phyloP scores from a whole-genome alignment of 1,140 invertebrate species.

The Neelides sp. region DNA sequence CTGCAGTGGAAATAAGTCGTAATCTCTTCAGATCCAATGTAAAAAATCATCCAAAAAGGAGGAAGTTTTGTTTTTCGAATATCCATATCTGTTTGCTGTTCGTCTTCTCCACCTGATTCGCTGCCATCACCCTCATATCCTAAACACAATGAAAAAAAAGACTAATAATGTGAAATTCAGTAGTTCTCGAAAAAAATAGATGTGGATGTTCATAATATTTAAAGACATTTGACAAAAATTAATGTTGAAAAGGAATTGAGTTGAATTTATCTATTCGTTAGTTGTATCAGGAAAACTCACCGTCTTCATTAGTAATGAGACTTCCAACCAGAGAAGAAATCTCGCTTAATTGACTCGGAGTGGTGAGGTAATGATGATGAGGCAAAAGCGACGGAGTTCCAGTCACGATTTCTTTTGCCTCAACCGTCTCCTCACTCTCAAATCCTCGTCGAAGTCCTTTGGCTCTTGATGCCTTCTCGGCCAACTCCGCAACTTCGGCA shows the following conservation, averaged over 20 bases:
- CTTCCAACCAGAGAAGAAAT: constrained; percentile 40
- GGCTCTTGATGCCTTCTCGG: neutral
- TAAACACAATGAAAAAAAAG: constrained; percentile 14
- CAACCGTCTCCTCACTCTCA: constrained; percentile 17
- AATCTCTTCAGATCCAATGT: constrained; percentile 46
- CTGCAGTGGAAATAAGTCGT: constrained; percentile 55
- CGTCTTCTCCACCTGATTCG: constrained; percentile 48
- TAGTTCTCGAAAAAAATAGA: too few species aligned
- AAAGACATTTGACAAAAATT: too few species aligned
- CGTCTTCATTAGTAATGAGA: constrained; percentile 39
- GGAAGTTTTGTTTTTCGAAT: constrained; percentile 39
- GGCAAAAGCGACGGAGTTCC: constrained; percentile 12
- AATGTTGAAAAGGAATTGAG: too few species aligned
- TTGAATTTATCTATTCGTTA: neutral
- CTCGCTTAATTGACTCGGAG: constrained; percentile 39
- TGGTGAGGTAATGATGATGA: constrained; percentile 12
- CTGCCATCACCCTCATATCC: constrained; percentile 51
- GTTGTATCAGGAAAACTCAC: constrained; percentile 19
- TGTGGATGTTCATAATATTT: too few species aligned
- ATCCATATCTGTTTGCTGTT: too few species aligned
- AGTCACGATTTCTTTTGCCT: constrained; percentile 17
- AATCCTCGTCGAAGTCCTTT: constrained; percentile 4
- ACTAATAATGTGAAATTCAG: neutral
- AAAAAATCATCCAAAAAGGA: constrained; percentile 63
- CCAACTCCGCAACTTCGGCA: constrained; percentile 15